Conservation (phyloP, 1,140 invertebrate species). For the Drosophila serrata region DNA sequence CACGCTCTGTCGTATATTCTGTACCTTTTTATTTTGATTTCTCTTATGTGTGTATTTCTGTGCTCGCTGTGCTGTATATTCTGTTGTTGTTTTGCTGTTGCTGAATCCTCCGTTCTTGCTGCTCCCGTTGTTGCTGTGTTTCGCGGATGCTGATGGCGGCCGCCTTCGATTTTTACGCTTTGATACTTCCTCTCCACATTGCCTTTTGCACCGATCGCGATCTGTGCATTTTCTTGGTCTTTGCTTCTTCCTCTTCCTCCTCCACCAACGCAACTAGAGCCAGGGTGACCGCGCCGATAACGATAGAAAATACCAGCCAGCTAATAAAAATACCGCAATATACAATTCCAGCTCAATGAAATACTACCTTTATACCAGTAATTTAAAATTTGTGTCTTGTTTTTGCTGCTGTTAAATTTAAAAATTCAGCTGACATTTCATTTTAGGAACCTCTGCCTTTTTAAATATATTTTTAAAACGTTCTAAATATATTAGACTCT, state of each 20-base stretch:
- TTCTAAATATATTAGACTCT: no score
- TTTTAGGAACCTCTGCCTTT: no score
- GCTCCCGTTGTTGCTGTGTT: slow-evolving; percentile 38
- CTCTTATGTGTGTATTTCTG: slow-evolving; percentile 32
- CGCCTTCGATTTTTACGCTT: slow-evolving; percentile 74
- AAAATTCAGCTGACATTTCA: no score
- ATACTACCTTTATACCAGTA: no score
- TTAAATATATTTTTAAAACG: no score
- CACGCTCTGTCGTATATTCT: slow-evolving; percentile 27
- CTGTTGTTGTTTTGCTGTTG: slow-evolving; percentile 24
- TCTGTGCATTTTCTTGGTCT: slow-evolving; percentile 62
- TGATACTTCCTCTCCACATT: slow-evolving; percentile 74
- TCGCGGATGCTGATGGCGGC: slow-evolving; percentile 37
- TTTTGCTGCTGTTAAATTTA: no score
- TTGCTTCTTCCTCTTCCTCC: slow-evolving; percentile 28
- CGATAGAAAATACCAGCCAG: slow-evolving; percentile 3
- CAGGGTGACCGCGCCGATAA: slow-evolving; percentile 12
- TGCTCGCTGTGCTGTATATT: slow-evolving; percentile 28
- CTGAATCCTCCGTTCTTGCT: slow-evolving; percentile 34
- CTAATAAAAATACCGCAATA: background rate
- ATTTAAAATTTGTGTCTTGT: no score
- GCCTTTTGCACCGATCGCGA: slow-evolving; percentile 60
- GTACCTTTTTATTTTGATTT: slow-evolving; percentile 41
- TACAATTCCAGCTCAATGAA: no score
- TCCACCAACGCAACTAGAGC: slow-evolving; percentile 10